Evolutionary conservation across 2,797 vertebrate species (phyloP), one percentile per base, ranked within the genome.

Genomic region (Enteromius thamalakanensis): DNA sequence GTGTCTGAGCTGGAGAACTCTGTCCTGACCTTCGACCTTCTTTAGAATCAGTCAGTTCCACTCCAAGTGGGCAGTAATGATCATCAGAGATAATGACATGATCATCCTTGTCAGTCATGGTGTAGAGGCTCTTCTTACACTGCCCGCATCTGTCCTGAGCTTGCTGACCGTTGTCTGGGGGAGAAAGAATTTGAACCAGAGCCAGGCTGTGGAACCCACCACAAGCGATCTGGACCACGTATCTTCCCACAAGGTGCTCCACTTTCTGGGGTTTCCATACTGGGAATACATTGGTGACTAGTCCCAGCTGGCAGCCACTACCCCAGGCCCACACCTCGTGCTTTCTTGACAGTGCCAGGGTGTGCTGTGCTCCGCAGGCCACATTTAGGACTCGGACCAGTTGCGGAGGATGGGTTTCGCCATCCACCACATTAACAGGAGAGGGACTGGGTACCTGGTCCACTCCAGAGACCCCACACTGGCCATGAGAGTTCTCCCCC

Each of bases 261-360:
- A 99, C 96, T 88, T 97, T 99, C 88, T 97, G 96, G 0, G 98
- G 96, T 89, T 91, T 97, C 87, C 93, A 96, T 83, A 98, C 96
- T 1, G 98, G 97, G 88, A 97, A 98, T 74, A 92, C 86, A n/a
- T 88, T 96, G 29, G 96, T 97, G 84, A 98, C 95, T 86, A 99
- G 94, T 45, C 98, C 98, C 0, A 99, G 94, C 89, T 98, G 98
- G 90, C 97, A 98, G 86, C 98, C 98, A 0, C 95, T 97, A 71
- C 98, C 98, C 98, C 98, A 99, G 3, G 97, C 96, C 98, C 98
- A 99, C 87, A 99, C 95, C 91, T 99, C 98, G 3, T 96, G 95
- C 90, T 94, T 96, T 75, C 94, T 91, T 0, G 98, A 98, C 49
- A 99, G 88, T 0, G 97, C 98, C 90, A 99, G 90, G 0, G 96